phyloP scores from a whole-genome alignment of 2,113 vertebrate species.

The Orycteropus afer region DNA sequence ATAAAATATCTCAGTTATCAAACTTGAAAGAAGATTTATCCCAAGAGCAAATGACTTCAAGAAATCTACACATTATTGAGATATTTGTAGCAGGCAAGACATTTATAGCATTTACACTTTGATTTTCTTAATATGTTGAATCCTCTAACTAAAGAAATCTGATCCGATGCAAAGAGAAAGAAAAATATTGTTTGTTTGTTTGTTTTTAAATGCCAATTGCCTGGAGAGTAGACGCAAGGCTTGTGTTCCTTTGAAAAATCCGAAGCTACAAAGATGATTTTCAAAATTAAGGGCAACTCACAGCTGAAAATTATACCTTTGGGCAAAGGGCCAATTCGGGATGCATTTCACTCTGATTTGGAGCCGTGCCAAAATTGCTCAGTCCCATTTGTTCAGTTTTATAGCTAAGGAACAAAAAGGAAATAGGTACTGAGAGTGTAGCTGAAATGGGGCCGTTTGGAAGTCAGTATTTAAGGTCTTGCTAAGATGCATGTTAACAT shows the following conservation, averaged over 20 bases:
- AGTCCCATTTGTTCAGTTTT: conserved; percentile 86
- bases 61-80: background rate
- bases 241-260: conserved; percentile 63
- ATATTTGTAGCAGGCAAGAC: background rate
- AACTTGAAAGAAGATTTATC: conserved; percentile 6
- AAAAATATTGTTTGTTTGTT: conserved; percentile 55
- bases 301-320: conserved; percentile 88
- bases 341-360: conserved; percentile 84
- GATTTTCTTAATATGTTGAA: background rate
- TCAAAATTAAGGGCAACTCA: conserved; percentile 87
- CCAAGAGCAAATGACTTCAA: conserved; percentile 15
- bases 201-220: conserved; percentile 49
- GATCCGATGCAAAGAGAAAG: conserved; percentile 45
- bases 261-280: conserved; percentile 81
- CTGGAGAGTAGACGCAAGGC: conserved; percentile 58
- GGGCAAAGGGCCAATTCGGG: conserved; percentile 86
- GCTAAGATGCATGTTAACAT: conserved; percentile 81
- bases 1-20: background rate
- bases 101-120: background rate
- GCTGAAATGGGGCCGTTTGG: conserved; percentile 72
- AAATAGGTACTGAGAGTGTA: conserved; percentile 39
- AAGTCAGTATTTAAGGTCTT: conserved; percentile 84
- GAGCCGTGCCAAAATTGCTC: conserved; percentile 81
- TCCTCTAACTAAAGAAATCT: conserved; percentile 35
- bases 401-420: conserved; percentile 82